These are phyloP conservation scores for Biston betularia DNA, from an alignment of 2,888 invertebrate species.

Conservation along the genomic window DNA sequence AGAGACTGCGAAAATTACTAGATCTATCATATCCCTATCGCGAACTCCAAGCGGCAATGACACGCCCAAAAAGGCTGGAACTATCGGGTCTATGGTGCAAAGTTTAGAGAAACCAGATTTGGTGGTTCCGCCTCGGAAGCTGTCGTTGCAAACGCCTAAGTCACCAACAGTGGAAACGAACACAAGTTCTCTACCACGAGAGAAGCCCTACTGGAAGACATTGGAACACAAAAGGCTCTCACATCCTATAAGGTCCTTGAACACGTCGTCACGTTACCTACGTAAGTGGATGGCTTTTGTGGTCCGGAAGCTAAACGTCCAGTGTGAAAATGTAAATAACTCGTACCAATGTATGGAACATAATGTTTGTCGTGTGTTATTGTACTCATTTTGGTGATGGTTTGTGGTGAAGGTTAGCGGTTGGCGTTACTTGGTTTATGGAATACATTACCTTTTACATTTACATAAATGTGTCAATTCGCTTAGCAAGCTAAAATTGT, in stretches of 20 bases:
- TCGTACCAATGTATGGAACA: conserved; percentile 58
- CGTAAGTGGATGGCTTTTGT: conserved; percentile 68
- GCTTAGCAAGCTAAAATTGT: conserved; percentile 6
- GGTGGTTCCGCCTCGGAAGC: conserved; percentile 57
- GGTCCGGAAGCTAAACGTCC: conserved; percentile 35
- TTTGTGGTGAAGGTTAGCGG: conserved; percentile 46
- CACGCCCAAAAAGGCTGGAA: conserved; percentile 56
- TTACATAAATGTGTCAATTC: not conserved
- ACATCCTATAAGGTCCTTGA: conserved; percentile 76
- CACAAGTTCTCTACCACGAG: conserved; percentile 71
- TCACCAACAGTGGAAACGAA: conserved; percentile 56
- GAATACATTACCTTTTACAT: conserved; percentile 7
- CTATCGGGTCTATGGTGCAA: conserved; percentile 62
- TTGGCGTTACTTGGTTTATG: conserved; percentile 10
- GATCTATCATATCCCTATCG: conserved; percentile 74
- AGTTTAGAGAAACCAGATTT: conserved; percentile 61
- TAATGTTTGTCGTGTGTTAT: conserved; percentile 46
- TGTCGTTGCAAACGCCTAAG: conserved; percentile 69
- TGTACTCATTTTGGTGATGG: conserved; percentile 32
- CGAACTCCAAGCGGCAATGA: conserved; percentile 72
- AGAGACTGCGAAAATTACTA: conserved; percentile 66
- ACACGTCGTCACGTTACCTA: conserved; percentile 70
- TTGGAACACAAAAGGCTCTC: conserved; percentile 80
- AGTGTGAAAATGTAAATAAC: conserved; percentile 41
- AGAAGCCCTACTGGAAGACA: conserved; percentile 79